A percentile compares a stretch with the other conserved stretches of the same genome.
Evolutionary conservation across 2,888 invertebrate species (phyloP).

Genomic region (Malthinus flaveolus): DNA sequence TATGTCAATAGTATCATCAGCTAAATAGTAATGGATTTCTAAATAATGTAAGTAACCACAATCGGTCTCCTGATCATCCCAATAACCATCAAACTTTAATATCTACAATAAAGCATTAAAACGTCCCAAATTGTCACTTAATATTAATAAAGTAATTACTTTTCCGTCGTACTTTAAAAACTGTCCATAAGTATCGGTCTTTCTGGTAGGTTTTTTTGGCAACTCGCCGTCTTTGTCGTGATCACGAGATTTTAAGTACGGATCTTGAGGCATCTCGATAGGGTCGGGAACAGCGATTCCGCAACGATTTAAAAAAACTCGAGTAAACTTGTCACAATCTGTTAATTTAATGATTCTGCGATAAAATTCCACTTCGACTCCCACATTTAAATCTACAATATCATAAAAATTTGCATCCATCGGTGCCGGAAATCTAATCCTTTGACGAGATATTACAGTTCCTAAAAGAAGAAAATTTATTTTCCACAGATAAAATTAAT

Average conservation of each 20-base stretch:
- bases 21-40: conserved; percentile 81
- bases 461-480: conserved; percentile 56
- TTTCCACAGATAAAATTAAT: not conserved
- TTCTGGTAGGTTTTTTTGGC: conserved; percentile 60
- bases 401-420: conserved; percentile 78
- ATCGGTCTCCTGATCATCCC: conserved; percentile 82
- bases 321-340: conserved; percentile 85
- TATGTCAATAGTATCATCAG: conserved; percentile 88
- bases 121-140: not conserved
- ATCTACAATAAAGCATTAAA: conserved; percentile 45
- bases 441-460: conserved; percentile 78
- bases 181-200: conserved; percentile 70
- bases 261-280: conserved; percentile 60
- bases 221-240: conserved; percentile 46
- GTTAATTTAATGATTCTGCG: conserved; percentile 81
- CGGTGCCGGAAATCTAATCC: conserved; percentile 76
- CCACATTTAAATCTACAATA: conserved; percentile 85
- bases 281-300: conserved; percentile 83
- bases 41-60: conserved; percentile 78
- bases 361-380: conserved; percentile 76
- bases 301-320: conserved; percentile 79
- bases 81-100: conserved; percentile 81
- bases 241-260: conserved; percentile 56
- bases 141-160: conserved; percentile 30
- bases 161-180: conserved; percentile 83